Evolutionary conservation across 2,113 vertebrate species (phyloP).

Genomic region (Coracopsis vasa): DNA sequence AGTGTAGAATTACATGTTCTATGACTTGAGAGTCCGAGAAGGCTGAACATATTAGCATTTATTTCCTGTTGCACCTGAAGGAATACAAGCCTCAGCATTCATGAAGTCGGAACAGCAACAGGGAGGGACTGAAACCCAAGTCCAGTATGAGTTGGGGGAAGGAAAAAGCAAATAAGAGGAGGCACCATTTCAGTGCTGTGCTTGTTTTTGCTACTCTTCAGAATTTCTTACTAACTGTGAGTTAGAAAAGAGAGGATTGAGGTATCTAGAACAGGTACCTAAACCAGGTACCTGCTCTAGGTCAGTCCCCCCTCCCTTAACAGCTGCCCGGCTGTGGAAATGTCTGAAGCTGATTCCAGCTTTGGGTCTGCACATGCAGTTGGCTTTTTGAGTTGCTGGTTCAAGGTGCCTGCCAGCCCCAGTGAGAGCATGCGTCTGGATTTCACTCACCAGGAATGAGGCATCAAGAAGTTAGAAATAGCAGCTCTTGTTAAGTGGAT

Average conservation of each 20-base stretch:
- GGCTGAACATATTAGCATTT: conserved; percentile 20
- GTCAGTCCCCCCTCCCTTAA: neutral
- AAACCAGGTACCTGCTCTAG: neutral
- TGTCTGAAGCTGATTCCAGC: neutral
- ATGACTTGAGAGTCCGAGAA: neutral
- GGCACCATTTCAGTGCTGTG: neutral
- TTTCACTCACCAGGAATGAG: neutral
- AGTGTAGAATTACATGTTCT: conserved; percentile 2
- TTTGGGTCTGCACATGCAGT: neutral
- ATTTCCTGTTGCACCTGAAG: conserved; percentile 38
- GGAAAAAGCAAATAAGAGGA: neutral
- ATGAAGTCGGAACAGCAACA: neutral
- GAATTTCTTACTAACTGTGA: neutral
- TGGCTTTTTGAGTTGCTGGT: neutral
- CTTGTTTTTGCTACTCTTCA: neutral
- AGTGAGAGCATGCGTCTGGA: neutral
- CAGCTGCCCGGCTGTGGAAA: neutral
- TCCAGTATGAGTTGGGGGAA: neutral
- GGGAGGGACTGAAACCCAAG: neutral
- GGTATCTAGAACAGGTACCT: neutral
- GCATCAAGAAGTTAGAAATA: neutral
- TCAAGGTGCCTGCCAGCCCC: fast-evolving
- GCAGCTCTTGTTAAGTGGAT: neutral
- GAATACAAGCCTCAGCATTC: conserved; percentile 37
- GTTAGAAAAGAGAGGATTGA: neutral